Evolutionary conservation across 2,797 vertebrate genomes (phyloP).

Genomic region (Pelodytes ibericus): DNA sequence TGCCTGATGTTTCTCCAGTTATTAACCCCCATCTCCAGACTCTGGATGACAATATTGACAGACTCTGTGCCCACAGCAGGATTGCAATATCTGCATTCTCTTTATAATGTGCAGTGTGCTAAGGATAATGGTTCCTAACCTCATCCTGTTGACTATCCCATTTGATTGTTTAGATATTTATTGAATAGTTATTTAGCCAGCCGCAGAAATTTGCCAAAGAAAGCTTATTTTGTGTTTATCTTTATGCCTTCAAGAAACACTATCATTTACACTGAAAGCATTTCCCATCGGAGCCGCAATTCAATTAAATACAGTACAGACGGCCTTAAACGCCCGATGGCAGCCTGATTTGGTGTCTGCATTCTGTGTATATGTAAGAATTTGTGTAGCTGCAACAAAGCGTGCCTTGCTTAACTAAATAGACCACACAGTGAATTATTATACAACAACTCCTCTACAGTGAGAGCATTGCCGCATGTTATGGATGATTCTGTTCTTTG

Average conservation of each 20-base stretch:
- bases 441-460: neutral
- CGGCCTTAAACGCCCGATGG: constrained; percentile 8
- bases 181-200: neutral
- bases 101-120: neutral
- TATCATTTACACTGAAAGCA: constrained; percentile 3
- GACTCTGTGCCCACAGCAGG: too few relatives aligned
- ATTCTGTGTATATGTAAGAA: constrained; percentile 4
- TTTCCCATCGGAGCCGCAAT: constrained; percentile 17
- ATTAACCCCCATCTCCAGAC: too few relatives aligned
- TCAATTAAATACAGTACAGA: constrained; percentile 31
- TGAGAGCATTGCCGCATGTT: neutral
- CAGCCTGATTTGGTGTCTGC: neutral
- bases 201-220: neutral
- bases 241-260: constrained; percentile 5
- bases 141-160: constrained; percentile 14
- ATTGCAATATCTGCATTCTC: neutral
- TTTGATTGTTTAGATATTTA: neutral
- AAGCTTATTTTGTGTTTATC: constrained; percentile 24
- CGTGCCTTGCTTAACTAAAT: constrained; percentile 31
- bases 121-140: constrained; percentile 20
- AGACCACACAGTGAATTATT: constrained; percentile 19
- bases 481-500: neutral
- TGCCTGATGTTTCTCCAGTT: too few relatives aligned
- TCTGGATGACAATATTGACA: too few relatives aligned
- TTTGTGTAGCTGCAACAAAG: constrained; percentile 33